Evolutionary conservation across 2,113 vertebrate species (phyloP), one percentile per base, ranked within the genome.

Genomic region (Larimichthys crocea): DNA sequence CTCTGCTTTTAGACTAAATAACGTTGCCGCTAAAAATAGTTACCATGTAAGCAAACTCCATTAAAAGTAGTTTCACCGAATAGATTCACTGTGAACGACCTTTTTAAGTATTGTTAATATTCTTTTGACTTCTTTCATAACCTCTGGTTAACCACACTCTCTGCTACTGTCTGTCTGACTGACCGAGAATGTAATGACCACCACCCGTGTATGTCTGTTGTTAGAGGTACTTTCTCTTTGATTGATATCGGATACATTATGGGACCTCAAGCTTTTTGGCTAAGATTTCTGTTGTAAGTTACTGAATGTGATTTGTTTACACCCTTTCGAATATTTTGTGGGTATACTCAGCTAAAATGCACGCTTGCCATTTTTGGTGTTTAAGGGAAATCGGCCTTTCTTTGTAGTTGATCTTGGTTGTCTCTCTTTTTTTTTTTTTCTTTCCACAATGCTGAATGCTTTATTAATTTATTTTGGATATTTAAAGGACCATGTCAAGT

Each of bases 331-430:
- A 73, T 50, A 26, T 50, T 29, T 35, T 50, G 35, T 53, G 52
- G 19, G 31, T 79, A 24, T 61, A 66, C 40, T 26, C 74, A 11
- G 3, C 14, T 78, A 53, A 74, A 59, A 57, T 79, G 42, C 50
- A 46, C 84, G 78, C 74, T 83, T 84, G 52, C 49, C 22, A 80
- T 73, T 83, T 75, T 62, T 74, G 90, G 66, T 93, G 61, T 92
- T 90, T 1, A 93, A 92, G 91, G 88, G 89, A 93, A 92, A 59
- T 88, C 5, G 12, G 20, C 50, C 31, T 52, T 83, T 83, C 65
- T 82, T 83, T 73, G 60, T 82, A n/a, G 31, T 72, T 80, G 29
- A 81, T 80, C 50, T 17, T 53, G 12, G 29, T 72, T 84, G 61
- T 80, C 24, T 75, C 31, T 24, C 24, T 24, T 24, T 2, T 26